Evolutionary conservation across 2,888 invertebrate species (phyloP).

Genomic region (Sinelater perroti): DNA sequence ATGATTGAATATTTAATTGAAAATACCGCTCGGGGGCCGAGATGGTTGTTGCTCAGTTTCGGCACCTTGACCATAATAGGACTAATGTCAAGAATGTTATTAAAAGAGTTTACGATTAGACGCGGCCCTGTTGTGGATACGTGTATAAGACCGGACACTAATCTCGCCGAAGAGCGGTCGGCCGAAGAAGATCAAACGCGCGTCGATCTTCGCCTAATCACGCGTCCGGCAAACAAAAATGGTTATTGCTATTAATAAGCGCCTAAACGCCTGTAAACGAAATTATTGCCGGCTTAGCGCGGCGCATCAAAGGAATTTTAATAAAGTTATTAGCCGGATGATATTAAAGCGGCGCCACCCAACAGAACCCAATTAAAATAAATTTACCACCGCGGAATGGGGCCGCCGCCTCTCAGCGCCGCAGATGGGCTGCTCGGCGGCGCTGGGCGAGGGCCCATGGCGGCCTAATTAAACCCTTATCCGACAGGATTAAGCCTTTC

Average conservation of each 20-base stretch:
- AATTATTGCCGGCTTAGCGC: constrained; percentile 32
- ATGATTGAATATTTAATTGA: constrained; percentile 1
- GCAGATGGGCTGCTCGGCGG: constrained; percentile 12
- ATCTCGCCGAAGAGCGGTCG: too few species aligned
- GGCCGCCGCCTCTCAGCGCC: too few species aligned
- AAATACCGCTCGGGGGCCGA: too few species aligned
- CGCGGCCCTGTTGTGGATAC: too few species aligned
- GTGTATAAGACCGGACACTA: too few species aligned
- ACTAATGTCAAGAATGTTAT: too few species aligned
- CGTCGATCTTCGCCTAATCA: too few species aligned
- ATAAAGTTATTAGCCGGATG: constrained; percentile 54
- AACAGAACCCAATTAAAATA: constrained; percentile 52
- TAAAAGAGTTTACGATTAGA: too few species aligned
- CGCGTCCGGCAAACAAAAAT: constrained; percentile 15
- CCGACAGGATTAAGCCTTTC: constrained; percentile 49
- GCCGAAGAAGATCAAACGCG: too few species aligned
- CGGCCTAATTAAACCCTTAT: constrained; percentile 47
- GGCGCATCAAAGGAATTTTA: constrained; percentile 43
- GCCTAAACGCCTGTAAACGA: constrained; percentile 26
- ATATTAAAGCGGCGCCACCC: constrained; percentile 48
- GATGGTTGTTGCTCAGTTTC: too few species aligned
- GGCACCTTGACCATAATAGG: too few species aligned
- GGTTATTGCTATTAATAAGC: constrained; percentile 22
- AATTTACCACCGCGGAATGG: constrained; percentile 51
- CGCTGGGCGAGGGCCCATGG: constrained; percentile 6